These are phyloP conservation scores for Pantherophis vulpinus DNA, from an alignment of 2,797 vertebrate species.

Conservation along the genomic window DNA sequence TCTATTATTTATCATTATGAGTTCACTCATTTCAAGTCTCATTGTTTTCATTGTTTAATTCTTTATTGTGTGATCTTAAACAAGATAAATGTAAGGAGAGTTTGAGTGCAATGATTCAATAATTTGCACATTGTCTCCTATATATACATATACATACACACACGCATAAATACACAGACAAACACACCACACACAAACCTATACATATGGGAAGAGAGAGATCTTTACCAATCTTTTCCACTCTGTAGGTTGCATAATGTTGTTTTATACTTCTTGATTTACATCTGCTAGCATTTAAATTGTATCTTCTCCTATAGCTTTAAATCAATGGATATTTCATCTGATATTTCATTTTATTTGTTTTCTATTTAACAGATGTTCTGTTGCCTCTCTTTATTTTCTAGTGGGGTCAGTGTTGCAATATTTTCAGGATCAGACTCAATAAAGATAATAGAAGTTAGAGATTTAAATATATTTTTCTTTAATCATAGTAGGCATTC, in stretches of 20 bases:
- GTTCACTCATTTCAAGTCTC: background rate
- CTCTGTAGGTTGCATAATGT: background rate
- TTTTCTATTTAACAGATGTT: background rate
- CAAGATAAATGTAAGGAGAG: background rate
- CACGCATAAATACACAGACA: background rate
- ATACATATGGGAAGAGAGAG: background rate
- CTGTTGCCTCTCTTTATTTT: background rate
- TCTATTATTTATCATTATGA: background rate
- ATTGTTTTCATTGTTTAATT: background rate
- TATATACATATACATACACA: background rate
- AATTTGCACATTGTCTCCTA: background rate
- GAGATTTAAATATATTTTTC: too few relatives aligned
- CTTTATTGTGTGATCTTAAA: background rate
- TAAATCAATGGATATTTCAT: background rate
- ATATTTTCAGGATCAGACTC: too few relatives aligned
- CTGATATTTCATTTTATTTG: background rate
- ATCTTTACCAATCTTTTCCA: background rate
- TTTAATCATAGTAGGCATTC: too few relatives aligned
- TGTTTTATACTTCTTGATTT: background rate
- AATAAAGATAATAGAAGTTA: too few relatives aligned
- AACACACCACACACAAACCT: background rate
- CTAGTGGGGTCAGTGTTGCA: background rate
- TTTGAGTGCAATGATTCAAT: background rate
- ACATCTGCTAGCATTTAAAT: background rate
- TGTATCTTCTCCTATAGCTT: background rate